A percentile compares a stretch with the other conserved stretches of the same genome.
Evolutionary conservation across 2,888 invertebrate species (phyloP).

Genomic region (Conops quadrifasciatus): DNA sequence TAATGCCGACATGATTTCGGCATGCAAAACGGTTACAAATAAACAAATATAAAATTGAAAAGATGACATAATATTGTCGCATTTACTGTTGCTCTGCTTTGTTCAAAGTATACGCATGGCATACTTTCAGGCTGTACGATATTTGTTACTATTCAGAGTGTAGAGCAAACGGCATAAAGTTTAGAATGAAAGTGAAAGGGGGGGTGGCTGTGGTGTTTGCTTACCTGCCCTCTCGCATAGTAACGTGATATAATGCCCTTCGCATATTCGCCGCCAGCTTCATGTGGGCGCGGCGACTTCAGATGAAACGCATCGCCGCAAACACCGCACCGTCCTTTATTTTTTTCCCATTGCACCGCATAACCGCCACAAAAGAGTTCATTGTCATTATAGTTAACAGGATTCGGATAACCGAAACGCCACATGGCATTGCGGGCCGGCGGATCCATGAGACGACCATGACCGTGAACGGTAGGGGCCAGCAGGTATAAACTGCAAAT

Average conservation of each 20-base stretch:
- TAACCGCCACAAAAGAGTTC: constrained; percentile 93
- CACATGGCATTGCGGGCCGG: constrained; percentile 94
- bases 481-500: constrained; percentile 35
- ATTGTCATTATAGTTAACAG: constrained; percentile 93
- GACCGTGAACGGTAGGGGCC: constrained; percentile 69
- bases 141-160: not conserved
- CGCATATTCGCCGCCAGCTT: constrained; percentile 86
- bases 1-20: no score
- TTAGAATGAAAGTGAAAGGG: no score
- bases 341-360: constrained; percentile 88
- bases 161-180: no score
- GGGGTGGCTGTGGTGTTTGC: no score
- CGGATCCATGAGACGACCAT: constrained; percentile 91
- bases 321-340: constrained; percentile 85
- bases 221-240: constrained; percentile 84
- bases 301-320: constrained; percentile 88
- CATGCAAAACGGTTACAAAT: no score
- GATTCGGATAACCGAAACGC: constrained; percentile 93
- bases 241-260: constrained; percentile 85
- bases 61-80: not conserved
- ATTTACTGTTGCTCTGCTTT: not conserved
- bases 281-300: constrained; percentile 79
- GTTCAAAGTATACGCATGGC: not conserved
- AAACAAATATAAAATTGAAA: no score
- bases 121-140: constrained; percentile 24